Conservation (phyloP, 1,140 invertebrate species). For the Microplitis demolitor region DNA sequence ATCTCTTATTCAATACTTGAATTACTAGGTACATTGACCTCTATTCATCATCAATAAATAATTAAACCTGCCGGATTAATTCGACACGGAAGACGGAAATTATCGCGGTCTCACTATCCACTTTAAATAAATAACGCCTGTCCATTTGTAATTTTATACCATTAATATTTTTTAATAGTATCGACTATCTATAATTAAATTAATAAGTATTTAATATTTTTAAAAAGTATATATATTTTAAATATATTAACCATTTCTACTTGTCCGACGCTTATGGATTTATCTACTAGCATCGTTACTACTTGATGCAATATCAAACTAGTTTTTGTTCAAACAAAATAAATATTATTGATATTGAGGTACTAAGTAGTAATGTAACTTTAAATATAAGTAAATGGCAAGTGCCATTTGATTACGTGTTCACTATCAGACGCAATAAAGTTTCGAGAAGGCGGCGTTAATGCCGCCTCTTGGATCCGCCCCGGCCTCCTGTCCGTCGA, state of each 20-base stretch:
- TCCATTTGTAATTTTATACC: neutral
- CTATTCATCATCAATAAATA: neutral
- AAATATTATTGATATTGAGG: neutral
- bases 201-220: too few species aligned
- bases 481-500: conserved; percentile 45
- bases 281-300: neutral
- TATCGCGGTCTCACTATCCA: neutral
- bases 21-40: neutral
- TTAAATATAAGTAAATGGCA: conserved; percentile 26
- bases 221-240: too few species aligned
- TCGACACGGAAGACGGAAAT: neutral
- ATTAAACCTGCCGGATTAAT: neutral
- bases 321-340: neutral
- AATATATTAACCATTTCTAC: too few species aligned
- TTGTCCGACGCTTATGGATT: too few species aligned
- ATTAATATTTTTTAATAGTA: neutral
- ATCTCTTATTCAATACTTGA: neutral
- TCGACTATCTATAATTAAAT: too few species aligned
- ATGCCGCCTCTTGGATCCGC: conserved; percentile 54
- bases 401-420: conserved; percentile 48
- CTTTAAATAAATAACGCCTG: neutral
- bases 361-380: neutral
- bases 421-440: conserved; percentile 49
- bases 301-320: neutral
- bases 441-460: conserved; percentile 48